phyloP scores from a whole-genome alignment of 2,113 vertebrate species.

The Megaptera novaeangliae region DNA sequence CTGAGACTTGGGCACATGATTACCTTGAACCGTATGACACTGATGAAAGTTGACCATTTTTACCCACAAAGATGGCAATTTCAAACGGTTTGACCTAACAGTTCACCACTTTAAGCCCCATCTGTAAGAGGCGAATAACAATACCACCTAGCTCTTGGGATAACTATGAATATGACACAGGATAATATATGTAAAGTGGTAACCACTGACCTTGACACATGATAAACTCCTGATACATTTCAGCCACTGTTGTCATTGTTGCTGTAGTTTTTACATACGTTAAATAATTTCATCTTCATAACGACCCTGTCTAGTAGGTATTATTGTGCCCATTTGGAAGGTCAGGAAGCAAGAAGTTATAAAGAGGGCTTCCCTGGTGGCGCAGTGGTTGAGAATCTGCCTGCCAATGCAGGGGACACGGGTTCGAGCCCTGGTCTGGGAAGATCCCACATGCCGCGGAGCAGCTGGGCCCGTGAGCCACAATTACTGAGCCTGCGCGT shows the following conservation, averaged over 20 bases:
- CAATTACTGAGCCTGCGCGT: too few relatives aligned
- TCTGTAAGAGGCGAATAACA: not conserved
- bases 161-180: accelerated
- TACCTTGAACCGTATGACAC: not conserved
- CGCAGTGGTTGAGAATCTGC: too few relatives aligned
- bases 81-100: not conserved
- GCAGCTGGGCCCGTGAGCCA: too few relatives aligned
- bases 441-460: too few relatives aligned
- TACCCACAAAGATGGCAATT: not conserved
- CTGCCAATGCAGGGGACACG: too few relatives aligned
- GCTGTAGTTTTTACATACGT: not conserved
- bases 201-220: accelerated
- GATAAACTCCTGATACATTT: too few relatives aligned
- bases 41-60: not conserved
- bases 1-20: not conserved
- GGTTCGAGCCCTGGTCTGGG: too few relatives aligned
- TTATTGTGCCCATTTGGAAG: too few relatives aligned
- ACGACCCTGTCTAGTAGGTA: not conserved
- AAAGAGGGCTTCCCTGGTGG: too few relatives aligned
- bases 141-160: not conserved
- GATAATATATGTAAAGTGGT: accelerated
- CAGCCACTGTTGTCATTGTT: accelerated
- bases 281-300: not conserved
- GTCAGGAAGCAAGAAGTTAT: not conserved
- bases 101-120: not conserved